These are phyloP conservation scores for Gallinago media DNA, from an alignment of 2,113 vertebrate species.

Conservation along the genomic window DNA sequence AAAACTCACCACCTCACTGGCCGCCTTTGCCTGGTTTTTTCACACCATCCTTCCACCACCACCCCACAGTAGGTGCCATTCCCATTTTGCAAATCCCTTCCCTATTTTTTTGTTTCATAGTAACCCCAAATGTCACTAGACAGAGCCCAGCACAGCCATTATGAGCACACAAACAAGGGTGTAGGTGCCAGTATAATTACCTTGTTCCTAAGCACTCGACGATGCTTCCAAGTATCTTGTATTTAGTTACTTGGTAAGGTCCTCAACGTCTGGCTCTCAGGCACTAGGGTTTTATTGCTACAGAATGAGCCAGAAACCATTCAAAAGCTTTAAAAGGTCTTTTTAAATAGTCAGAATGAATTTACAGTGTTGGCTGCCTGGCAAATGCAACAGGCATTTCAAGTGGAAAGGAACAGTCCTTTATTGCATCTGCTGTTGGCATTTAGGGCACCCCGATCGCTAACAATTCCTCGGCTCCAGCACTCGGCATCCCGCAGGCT, in stretches of 20 bases:
- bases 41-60: background rate
- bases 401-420: slow-evolving; percentile 21
- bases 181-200: background rate
- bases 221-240: slow-evolving; percentile 25
- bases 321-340: slow-evolving; percentile 56
- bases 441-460: background rate
- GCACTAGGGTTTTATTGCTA: slow-evolving; percentile 45
- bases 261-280: slow-evolving; percentile 31
- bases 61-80: background rate
- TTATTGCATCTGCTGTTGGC: slow-evolving; percentile 48
- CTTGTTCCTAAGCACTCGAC: slow-evolving; percentile 9
- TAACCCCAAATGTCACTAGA: slow-evolving; percentile 22
- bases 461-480: background rate
- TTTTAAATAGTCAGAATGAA: slow-evolving; percentile 60
- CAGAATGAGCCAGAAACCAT: slow-evolving; percentile 53
- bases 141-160: background rate
- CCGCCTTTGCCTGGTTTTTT: background rate
- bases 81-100: background rate
- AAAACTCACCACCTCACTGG: background rate
- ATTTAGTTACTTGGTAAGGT: slow-evolving; percentile 30
- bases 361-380: slow-evolving; percentile 60
- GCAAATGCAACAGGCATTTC: slow-evolving; percentile 52
- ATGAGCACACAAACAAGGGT: background rate
- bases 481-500: background rate
- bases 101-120: background rate